A percentile compares a stretch with the other conserved stretches of the same genome.
These are phyloP conservation scores for Trinorchestia longiramus DNA, from an alignment of 1,140 invertebrate genomes.

Conservation along the genomic window DNA sequence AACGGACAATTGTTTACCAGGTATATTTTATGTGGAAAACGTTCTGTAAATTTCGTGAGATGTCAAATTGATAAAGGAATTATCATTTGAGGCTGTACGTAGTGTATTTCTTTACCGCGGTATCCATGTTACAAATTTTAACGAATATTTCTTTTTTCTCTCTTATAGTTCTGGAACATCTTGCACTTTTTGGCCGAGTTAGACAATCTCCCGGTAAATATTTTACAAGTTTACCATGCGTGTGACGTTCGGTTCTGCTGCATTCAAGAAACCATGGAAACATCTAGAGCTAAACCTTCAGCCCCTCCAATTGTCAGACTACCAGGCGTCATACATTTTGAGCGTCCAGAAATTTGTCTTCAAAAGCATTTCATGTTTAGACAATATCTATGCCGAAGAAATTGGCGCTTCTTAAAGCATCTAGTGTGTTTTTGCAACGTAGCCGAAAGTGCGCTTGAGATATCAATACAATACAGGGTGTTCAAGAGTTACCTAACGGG, in stretches of 20 bases:
- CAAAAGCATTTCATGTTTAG: neutral
- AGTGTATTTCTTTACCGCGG: neutral
- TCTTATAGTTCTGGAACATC: slow-evolving; percentile 66
- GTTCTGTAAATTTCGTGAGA: neutral
- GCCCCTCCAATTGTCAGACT: neutral
- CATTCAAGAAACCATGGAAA: slow-evolving; percentile 42
- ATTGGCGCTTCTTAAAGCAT: neutral
- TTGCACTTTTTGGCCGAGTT: slow-evolving; percentile 65
- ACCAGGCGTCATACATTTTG: neutral
- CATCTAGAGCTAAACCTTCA: slow-evolving; percentile 23
- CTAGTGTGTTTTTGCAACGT: neutral
- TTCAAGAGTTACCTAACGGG: neutral
- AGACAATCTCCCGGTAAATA: slow-evolving; percentile 66
- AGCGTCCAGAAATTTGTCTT: neutral
- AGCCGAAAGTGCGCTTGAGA: neutral
- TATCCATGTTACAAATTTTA: neutral
- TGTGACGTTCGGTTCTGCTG: slow-evolving; percentile 24
- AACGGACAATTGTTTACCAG: neutral
- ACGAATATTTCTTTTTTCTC: slow-evolving; percentile 60
- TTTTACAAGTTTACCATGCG: slow-evolving; percentile 35
- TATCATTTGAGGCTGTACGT: neutral
- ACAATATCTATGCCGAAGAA: neutral
- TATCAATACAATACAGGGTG: neutral
- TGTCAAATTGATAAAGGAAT: neutral
- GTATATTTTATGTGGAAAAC: neutral